Conservation (phyloP, 2,888 invertebrate genomes). For the Nebria salina region DNA sequence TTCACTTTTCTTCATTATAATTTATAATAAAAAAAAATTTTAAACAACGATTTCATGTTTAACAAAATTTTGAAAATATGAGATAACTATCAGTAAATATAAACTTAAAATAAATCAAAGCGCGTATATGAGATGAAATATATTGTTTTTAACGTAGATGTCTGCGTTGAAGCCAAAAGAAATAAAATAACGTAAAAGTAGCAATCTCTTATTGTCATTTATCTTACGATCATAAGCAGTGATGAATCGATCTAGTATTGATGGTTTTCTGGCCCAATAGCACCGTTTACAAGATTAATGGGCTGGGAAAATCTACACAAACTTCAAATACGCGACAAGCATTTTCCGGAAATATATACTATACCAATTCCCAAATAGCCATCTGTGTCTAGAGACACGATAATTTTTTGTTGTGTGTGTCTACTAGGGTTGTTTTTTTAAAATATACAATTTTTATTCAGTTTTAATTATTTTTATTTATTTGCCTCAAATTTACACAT, state of each 20-base stretch:
- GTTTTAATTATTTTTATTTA: too few relatives aligned
- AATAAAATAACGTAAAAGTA: neutral
- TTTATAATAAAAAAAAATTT: neutral
- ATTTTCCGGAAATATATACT: neutral
- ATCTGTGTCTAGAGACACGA: neutral
- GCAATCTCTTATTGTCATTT: constrained; percentile 10
- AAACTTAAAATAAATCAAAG: too few relatives aligned
- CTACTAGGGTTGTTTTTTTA: neutral
- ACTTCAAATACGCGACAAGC: neutral
- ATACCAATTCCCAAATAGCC: neutral
- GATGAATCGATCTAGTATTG: constrained; percentile 3
- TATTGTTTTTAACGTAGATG: neutral
- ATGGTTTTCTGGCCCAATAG: constrained; percentile 6
- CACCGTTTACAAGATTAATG: neutral
- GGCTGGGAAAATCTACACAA: neutral
- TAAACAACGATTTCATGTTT: too few relatives aligned
- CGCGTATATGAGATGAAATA: neutral
- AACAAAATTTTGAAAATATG: too few relatives aligned
- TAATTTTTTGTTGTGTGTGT: neutral
- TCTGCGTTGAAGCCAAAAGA: neutral
- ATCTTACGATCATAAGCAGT: neutral
- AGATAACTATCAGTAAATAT: too few relatives aligned
- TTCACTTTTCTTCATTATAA: neutral
- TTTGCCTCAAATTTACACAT: too few relatives aligned
- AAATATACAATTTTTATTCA: neutral